phyloP scores from a whole-genome alignment of 1,140 invertebrate species.

The Dendrolimus kikuchii region DNA sequence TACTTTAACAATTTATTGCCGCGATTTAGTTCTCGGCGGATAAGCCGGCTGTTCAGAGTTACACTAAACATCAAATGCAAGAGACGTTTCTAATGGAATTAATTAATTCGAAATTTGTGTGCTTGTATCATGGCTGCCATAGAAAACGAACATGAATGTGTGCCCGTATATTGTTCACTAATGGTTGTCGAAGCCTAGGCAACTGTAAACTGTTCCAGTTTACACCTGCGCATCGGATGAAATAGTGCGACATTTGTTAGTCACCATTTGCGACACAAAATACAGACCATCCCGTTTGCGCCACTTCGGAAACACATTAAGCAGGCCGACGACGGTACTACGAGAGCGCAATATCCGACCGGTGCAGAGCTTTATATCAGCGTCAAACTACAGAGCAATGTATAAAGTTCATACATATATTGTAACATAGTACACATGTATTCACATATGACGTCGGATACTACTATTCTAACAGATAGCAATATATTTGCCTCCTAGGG shows the following conservation, averaged over 20 bases:
- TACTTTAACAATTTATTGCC: conserved; percentile 36
- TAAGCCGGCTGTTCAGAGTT: conserved; percentile 8
- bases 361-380: not conserved
- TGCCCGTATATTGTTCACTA: too few species aligned
- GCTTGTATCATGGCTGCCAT: too few species aligned
- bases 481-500: too few species aligned
- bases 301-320: conserved; percentile 66
- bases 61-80: too few species aligned
- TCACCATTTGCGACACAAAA: conserved; percentile 11
- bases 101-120: too few species aligned
- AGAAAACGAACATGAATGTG: too few species aligned
- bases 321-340: conserved; percentile 36
- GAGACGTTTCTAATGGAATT: too few species aligned
- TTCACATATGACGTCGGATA: too few species aligned
- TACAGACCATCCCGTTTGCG: conserved; percentile 55
- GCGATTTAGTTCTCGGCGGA: conserved; percentile 31
- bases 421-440: too few species aligned
- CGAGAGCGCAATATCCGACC: conserved; percentile 63
- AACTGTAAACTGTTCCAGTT: conserved; percentile 15
- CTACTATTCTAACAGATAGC: too few species aligned
- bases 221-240: conserved; percentile 22
- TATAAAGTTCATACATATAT: too few species aligned
- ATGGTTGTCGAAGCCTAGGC: conserved; percentile 1
- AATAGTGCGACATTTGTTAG: not conserved
- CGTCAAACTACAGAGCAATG: too few species aligned